Base-by-base conservation (phyloP, 1,140 invertebrate genomes). In the Panonychus citri region DNA sequence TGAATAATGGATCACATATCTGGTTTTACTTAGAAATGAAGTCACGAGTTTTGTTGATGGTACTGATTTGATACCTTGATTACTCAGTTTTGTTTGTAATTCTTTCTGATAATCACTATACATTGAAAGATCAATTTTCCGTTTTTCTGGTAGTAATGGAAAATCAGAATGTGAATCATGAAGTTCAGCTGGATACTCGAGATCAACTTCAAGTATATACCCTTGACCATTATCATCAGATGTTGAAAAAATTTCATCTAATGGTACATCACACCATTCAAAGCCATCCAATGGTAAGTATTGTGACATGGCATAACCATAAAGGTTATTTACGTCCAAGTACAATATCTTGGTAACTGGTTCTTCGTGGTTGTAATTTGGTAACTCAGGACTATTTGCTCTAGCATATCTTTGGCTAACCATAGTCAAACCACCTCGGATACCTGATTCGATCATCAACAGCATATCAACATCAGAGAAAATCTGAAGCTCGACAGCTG, bases 1-100 rank as follows among this genome's bases (percentile, higher is more conserved):
- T 57, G 61, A 55, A 65, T 73, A 73, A 64, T 75, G 74, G 34
- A 75, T 66, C 40, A 70, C 61, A 66, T 74, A 75, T 28, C 69
- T 70, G 56, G 61, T 59, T 42, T 60, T 62, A 52, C 55, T 30
- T 17, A 48, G 1, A n/a, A 61, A 55, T 55, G 46, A 54, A 7
- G 37, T 50, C 4, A 37, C 13, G 30, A 62, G 25, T 57, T 57
- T 62, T 37, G 42, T 4, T 7, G 42, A 43, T n/a, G 4, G 4
- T 7, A n/a, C 42, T 43, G 15, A 5, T 21, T 5, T 4, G 17
- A 21, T 7, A 7, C 42, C 19, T 17, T 3, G 5, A 7, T 43
- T 12, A 19, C 24, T 21, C 13, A 51, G 40, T 48, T 43, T 17
- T 43, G 4, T 5, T 17, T 7, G 5, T 17, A 17, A 43, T 3